Evolutionary conservation across 64 coral and sea anemone genomes (phyloP), one percentile per base, ranked within the genome.

Genomic region (Hydrozoanthus tunicans): DNA sequence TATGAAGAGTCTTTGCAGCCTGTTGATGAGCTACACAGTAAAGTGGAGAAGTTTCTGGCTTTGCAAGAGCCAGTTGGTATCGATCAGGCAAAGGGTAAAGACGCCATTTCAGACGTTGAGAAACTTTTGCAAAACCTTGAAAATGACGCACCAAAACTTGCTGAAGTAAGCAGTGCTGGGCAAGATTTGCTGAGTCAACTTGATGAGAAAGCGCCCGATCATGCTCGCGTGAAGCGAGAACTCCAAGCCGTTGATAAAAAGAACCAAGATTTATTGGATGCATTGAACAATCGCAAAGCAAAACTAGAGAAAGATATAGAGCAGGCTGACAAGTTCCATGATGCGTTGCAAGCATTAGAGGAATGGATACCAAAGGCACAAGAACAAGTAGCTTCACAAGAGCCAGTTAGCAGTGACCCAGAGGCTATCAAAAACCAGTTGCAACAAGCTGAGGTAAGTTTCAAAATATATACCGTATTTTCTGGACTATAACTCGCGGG

Each of bases 331-430:
- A 97, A 94, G 79, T 97, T 97, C 83, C 92, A 94, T 70, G 95
- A 97, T 94, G 78, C 92, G 52, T 54, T 97, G 72, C 69, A 71
- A 10, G 90, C 81, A 10, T 69, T 97, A 43, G 95, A 97, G 77
- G 83, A 97, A 61, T 93, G 89, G 95, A 89, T 97, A 83, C 95
- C 95, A 27, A 80, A 59, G 20, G 89, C 93, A 0, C 92, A 97
- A 64, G 92, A 97, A 63, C 72, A 83, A 11, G 92, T 97, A 24
- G 82, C 70, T 56, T 78, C 92, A 15, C 95, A 94, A 58, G 89
- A 94, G 79, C 90, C 95, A 73, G 82, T 97, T 62, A 97, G 95
- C 73, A 94, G 95, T 56, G 95, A 97, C n/a, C 92, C 95, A 25
- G 92, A 97, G 56, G 73, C 91, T 1, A 92, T 97, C 4, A 97